phyloP scores from a whole-genome alignment of 2,888 invertebrate genomes.

The Cosmopolites sordidus region DNA sequence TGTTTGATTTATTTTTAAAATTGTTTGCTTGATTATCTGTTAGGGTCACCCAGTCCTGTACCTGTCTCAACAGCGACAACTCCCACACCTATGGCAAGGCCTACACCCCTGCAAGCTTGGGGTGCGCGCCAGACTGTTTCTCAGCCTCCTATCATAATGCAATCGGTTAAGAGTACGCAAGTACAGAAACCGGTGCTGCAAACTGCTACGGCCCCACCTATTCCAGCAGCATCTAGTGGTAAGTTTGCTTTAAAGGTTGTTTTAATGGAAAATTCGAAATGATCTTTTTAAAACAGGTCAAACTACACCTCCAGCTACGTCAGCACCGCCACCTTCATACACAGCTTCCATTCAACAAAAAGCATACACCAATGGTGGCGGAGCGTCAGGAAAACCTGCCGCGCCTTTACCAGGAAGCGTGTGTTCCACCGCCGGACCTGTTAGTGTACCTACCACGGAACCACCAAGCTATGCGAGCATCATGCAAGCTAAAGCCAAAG shows the following conservation, averaged over 20 bases:
- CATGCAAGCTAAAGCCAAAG: conserved; percentile 66
- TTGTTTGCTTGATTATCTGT: neutral
- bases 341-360: conserved; percentile 78
- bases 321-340: conserved; percentile 74
- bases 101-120: conserved; percentile 80
- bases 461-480: conserved; percentile 90
- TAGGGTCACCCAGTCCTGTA: conserved; percentile 74
- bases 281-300: conserved; percentile 14
- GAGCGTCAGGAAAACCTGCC: conserved; percentile 41
- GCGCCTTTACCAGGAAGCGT: conserved; percentile 41
- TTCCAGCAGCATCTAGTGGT: conserved; percentile 51
- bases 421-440: conserved; percentile 48
- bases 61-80: conserved; percentile 51
- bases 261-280: too few relatives aligned
- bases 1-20: too few relatives aligned
- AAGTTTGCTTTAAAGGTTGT: conserved; percentile 1
- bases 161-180: conserved; percentile 92
- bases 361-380: conserved; percentile 39
- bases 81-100: conserved; percentile 65
- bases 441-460: conserved; percentile 69
- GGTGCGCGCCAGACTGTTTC: conserved; percentile 82
- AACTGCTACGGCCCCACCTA: conserved; percentile 87
- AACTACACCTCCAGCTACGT: conserved; percentile 48
- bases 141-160: conserved; percentile 93
- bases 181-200: conserved; percentile 93